A percentile compares a stretch with the other conserved stretches of the same genome.
Conservation (phyloP, 1,140 invertebrate species). For the Trichoplusia ni region DNA sequence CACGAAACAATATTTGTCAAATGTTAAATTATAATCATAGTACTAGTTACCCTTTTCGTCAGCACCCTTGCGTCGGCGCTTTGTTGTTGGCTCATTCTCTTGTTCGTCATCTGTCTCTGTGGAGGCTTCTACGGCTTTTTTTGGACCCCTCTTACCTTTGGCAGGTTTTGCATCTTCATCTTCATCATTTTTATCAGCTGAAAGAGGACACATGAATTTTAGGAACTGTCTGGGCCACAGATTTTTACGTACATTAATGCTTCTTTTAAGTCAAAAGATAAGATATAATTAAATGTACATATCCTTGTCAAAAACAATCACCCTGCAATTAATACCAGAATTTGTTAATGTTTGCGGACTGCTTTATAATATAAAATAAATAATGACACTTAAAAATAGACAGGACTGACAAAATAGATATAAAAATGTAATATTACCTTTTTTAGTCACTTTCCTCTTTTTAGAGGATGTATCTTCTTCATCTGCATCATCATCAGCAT, state of each 20-base stretch:
- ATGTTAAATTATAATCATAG: constrained; percentile 51
- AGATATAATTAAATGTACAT: too few species aligned
- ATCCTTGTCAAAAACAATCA: too few species aligned
- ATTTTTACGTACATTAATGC: too few species aligned
- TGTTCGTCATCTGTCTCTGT: constrained; percentile 55
- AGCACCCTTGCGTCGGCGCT: constrained; percentile 64
- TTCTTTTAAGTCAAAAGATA: too few species aligned
- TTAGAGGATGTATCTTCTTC: constrained; percentile 50
- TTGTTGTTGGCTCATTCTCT: constrained; percentile 59
- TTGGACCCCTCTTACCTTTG: constrained; percentile 64
- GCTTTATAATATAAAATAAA: too few species aligned
- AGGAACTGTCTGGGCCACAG: too few species aligned
- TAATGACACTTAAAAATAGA: too few species aligned
- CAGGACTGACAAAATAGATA: too few species aligned
- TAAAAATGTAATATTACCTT: constrained; percentile 43
- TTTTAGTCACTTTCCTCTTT: constrained; percentile 55
- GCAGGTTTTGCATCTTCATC: constrained; percentile 50
- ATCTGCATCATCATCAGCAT: constrained; percentile 51
- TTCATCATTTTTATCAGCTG: constrained; percentile 57
- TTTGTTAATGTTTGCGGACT: too few species aligned
- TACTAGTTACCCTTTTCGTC: constrained; percentile 76
- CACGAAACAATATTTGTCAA: constrained; percentile 63
- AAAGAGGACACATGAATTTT: too few species aligned
- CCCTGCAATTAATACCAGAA: too few species aligned
- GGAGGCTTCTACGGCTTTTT: constrained; percentile 51